Evolutionary conservation across 2,113 vertebrate species (phyloP).

Genomic region (Aix galericulata): DNA sequence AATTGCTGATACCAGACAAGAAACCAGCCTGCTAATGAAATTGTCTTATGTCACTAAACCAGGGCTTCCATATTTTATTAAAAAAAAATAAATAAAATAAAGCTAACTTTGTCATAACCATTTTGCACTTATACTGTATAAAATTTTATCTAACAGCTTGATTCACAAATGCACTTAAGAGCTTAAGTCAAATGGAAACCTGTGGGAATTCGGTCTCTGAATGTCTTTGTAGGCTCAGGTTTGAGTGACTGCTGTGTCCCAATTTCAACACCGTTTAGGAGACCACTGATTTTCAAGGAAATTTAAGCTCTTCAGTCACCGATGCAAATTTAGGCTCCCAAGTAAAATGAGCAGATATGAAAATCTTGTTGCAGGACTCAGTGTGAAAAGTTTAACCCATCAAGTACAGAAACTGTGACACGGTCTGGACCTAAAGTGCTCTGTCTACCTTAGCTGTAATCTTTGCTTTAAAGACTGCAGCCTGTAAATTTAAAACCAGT

Average conservation of each 20-base stretch:
- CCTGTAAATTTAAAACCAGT: neutral
- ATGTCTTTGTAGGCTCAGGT: slow-evolving; percentile 9
- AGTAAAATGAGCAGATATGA: neutral
- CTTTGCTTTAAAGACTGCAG: neutral
- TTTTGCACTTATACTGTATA: neutral
- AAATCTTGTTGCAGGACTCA: neutral
- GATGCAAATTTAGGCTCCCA: neutral
- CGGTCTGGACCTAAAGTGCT: neutral
- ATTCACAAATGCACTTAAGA: neutral
- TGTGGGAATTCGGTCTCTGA: neutral
- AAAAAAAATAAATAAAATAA: neutral
- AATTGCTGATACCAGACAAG: neutral
- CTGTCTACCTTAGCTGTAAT: neutral
- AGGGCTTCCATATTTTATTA: neutral
- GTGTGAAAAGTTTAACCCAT: neutral
- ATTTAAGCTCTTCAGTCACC: slow-evolving; percentile 22
- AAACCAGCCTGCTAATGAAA: neutral
- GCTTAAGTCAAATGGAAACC: slow-evolving; percentile 8
- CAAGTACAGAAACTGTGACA: neutral
- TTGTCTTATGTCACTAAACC: neutral
- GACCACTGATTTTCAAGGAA: slow-evolving; percentile 6
- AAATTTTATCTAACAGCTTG: neutral
- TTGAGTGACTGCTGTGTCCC: slow-evolving; percentile 18
- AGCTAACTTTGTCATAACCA: neutral
- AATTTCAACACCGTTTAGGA: neutral